A percentile compares a stretch with the other conserved stretches of the same genome.
phyloP scores from a whole-genome alignment of 2,113 vertebrate species.

The Lepus europaeus region DNA sequence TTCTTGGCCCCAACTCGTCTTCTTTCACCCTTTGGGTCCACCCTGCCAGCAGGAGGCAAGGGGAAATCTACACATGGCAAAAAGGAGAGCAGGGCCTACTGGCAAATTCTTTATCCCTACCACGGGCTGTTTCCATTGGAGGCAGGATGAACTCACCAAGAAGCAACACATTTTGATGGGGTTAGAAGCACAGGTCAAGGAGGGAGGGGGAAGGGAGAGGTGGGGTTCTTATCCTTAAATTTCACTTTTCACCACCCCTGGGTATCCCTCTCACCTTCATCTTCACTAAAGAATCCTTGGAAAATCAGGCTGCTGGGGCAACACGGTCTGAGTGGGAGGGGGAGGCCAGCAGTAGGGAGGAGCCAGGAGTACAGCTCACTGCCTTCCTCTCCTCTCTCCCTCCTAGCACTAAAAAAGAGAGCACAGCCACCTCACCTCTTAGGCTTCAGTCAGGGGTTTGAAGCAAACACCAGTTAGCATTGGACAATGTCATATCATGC shows the following conservation, averaged over 20 bases:
- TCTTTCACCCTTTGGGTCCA: background rate
- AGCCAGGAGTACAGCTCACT: background rate
- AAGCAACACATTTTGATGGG: background rate
- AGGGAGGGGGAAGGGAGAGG: background rate
- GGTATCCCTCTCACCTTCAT: slow-evolving; percentile 9
- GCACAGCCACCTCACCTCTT: background rate
- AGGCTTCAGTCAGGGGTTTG: slow-evolving; percentile 53
- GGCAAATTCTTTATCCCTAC: background rate
- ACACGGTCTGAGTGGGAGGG: background rate
- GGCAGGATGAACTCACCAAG: background rate
- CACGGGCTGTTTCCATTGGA: background rate
- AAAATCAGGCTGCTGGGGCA: background rate
- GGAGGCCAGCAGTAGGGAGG: background rate
- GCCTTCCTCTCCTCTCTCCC: background rate
- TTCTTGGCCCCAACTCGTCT: background rate
- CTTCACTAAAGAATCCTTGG: slow-evolving; percentile 5
- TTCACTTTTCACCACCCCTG: background rate
- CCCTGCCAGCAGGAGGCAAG: background rate
- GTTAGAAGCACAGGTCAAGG: background rate
- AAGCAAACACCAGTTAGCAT: background rate
- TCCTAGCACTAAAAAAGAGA: background rate
- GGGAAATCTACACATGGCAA: background rate
- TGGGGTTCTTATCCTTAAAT: background rate
- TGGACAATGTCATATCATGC: slow-evolving; percentile 34
- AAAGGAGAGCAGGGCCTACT: background rate